Evolutionary conservation across 2,888 invertebrate species (phyloP).

Genomic region (Brachypalpus laphriformis): DNA sequence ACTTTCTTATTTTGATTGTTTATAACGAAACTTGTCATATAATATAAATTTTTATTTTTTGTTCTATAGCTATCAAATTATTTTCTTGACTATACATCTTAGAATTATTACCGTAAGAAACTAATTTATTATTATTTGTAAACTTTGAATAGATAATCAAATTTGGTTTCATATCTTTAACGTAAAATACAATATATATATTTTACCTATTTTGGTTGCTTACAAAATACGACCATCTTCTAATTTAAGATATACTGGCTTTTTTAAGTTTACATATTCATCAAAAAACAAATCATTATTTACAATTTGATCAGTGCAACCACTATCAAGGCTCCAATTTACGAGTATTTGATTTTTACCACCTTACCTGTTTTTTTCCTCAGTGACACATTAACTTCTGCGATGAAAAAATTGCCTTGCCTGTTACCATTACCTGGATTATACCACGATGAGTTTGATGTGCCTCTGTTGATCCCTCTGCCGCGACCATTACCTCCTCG

Average conservation of each 20-base stretch:
- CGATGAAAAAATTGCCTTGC: slow-evolving; percentile 9
- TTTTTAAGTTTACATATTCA: slow-evolving; percentile 14
- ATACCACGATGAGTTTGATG: too few species aligned
- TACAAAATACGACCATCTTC: slow-evolving; percentile 15
- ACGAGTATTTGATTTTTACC: not conserved
- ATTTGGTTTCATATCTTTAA: slow-evolving; percentile 44
- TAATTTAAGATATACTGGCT: slow-evolving; percentile 4
- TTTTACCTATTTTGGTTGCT: too few species aligned
- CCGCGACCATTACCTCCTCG: slow-evolving; percentile 15
- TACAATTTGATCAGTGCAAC: slow-evolving; percentile 33
- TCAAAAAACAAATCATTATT: slow-evolving; percentile 19
- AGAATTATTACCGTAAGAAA: slow-evolving; percentile 18
- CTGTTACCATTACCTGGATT: slow-evolving; percentile 2
- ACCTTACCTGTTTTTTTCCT: not conserved
- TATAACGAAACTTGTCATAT: too few species aligned
- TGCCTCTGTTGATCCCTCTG: too few species aligned
- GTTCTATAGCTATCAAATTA: slow-evolving; percentile 27
- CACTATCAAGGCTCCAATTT: slow-evolving; percentile 24
- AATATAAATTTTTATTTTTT: not conserved
- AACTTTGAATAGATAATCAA: slow-evolving; percentile 37
- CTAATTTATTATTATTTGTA: slow-evolving; percentile 27
- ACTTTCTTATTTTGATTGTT: slow-evolving; percentile 21
- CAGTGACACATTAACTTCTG: too few species aligned
- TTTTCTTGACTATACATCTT: slow-evolving; percentile 17
- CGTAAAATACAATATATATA: slow-evolving; percentile 40